Evolutionary conservation across 1,140 invertebrate genomes (phyloP), one percentile per base, ranked within the genome.

Genomic region (Apolygus lucorum): DNA sequence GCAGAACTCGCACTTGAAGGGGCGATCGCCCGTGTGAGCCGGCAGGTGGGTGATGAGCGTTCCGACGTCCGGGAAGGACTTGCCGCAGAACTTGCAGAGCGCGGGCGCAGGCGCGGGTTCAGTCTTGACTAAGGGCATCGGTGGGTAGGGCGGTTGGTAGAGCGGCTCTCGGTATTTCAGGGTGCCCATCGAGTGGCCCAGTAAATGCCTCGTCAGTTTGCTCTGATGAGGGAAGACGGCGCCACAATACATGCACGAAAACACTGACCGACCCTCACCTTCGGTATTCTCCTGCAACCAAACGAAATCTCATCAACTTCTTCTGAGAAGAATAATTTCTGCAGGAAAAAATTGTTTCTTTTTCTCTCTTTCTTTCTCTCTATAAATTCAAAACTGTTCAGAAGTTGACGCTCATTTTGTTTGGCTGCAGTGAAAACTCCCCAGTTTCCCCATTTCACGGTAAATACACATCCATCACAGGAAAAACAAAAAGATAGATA

Each of bases 341-440:
- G 52, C 28, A 52, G 54, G 24, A 68, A 68, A 68, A 22, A 68
- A 52, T 28, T 52, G 8, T 17, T 62, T 62, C 54, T 62, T 62
- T 62, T 62, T 63, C 62, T 65, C 13, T 70, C 49, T 64, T 64
- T 26, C 42, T 26, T 63, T 54, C 28, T 14, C 34, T 65, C 67
- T 63, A 4, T 17, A 49, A 17, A 17, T 8, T 17, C 8, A 49
- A 49, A 71, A 70, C 69, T 70, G 69, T 70, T 70, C 26, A 93
- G 91, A 93, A 92, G 91, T 93, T 93, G 90, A 93, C 90, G 90
- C 87, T 92, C 90, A 91, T 91, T 91, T 90, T 90, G 90, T 89
- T 89, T 90, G 88, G 86, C 84, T 74, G 74, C 71, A 74, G 71
- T 69, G 69, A 68, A 69, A 64, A 59, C 72, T 49, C 34, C 63